Evolutionary conservation across 2,113 vertebrate genomes (phyloP).

Genomic region (Calidris pygmaea): DNA sequence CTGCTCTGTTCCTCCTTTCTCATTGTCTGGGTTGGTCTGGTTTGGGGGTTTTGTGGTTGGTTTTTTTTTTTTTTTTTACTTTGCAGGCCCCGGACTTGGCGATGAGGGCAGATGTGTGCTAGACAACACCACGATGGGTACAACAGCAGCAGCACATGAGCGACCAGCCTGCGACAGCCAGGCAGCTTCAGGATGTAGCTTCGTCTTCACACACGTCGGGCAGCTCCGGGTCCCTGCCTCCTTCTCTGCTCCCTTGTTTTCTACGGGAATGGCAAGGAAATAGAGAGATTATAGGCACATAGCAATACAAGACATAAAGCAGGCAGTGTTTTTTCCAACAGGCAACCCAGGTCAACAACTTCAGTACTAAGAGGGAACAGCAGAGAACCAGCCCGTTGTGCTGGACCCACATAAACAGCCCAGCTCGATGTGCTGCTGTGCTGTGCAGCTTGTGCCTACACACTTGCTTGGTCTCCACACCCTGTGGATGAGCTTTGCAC

Average conservation of each 20-base stretch:
- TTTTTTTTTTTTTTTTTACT: neutral
- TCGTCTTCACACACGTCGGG: conserved; percentile 75
- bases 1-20: neutral
- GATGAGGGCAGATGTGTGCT: conserved; percentile 34
- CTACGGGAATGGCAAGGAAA: conserved; percentile 17
- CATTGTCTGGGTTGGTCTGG: neutral
- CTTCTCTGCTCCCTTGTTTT: conserved; percentile 75
- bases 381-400: neutral
- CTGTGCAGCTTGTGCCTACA: neutral
- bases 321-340: neutral
- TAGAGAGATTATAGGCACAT: neutral
- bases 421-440: rapidly evolving
- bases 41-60: no score
- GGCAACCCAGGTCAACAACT: neutral
- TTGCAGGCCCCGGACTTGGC: neutral
- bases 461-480: neutral
- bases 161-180: conserved; percentile 7
- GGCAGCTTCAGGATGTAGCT: conserved; percentile 70
- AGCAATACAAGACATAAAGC: neutral
- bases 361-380: neutral
- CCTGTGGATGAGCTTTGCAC: neutral
- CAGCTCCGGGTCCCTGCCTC: conserved; percentile 69
- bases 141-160: neutral
- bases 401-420: neutral
- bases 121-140: conserved; percentile 49